Evolutionary conservation across 2,888 invertebrate genomes (phyloP).

Genomic region (Amphimallon solstitiale): DNA sequence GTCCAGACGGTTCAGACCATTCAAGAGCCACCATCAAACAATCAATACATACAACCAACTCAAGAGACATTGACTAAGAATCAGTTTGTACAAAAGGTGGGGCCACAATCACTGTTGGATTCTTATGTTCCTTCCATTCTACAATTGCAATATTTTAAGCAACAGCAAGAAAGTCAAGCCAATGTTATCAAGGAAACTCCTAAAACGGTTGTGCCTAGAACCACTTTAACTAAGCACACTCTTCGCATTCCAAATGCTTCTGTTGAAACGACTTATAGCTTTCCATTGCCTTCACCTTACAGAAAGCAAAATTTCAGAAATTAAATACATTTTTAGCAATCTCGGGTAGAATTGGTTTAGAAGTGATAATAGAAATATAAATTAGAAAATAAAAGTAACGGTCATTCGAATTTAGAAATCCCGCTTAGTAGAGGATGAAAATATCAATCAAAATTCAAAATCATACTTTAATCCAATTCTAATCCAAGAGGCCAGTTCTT

Average conservation of each 20-base stretch:
- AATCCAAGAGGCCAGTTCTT: neutral
- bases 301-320: neutral
- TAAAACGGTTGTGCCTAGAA: neutral
- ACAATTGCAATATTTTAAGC: slow-evolving; percentile 58
- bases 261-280: neutral
- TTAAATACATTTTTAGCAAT: neutral
- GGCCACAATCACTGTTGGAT: slow-evolving; percentile 65
- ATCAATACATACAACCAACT: slow-evolving; percentile 19
- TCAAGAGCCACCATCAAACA: slow-evolving; percentile 33
- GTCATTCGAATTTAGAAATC: neutral
- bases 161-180: slow-evolving; percentile 45
- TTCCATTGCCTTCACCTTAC: neutral
- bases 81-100: slow-evolving; percentile 45
- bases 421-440: neutral
- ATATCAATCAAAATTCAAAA: slow-evolving; percentile 9
- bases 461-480: neutral
- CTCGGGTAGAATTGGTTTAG: too few relatives aligned
- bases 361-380: too few relatives aligned
- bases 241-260: slow-evolving; percentile 1
- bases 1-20: neutral
- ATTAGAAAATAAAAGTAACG: too few relatives aligned
- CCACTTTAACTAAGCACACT: neutral
- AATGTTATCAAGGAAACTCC: slow-evolving; percentile 1
- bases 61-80: slow-evolving; percentile 7
- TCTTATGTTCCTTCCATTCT: slow-evolving; percentile 64